Conservation (phyloP, 2,888 invertebrate genomes). For the Ophioninae sp. region DNA sequence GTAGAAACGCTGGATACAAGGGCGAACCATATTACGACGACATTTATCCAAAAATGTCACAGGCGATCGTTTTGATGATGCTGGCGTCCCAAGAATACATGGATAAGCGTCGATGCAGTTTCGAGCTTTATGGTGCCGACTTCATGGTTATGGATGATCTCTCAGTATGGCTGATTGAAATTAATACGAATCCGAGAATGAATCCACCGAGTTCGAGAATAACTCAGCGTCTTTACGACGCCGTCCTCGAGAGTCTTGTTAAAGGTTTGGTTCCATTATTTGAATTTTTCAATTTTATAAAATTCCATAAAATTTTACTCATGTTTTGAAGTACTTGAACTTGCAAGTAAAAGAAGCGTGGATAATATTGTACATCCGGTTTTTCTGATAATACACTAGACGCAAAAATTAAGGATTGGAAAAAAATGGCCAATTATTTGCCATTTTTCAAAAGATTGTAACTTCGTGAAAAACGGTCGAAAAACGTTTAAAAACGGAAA, state of each 20-base stretch:
- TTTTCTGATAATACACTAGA: too few species aligned
- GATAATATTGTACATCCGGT: too few species aligned
- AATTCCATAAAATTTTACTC: too few species aligned
- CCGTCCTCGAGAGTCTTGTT: slow-evolving; percentile 91
- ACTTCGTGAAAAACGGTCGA: too few species aligned
- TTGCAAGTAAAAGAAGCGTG: too few species aligned
- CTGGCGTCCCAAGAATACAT: slow-evolving; percentile 90
- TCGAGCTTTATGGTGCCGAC: slow-evolving; percentile 95
- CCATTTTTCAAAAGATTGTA: too few species aligned
- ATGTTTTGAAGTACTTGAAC: too few species aligned
- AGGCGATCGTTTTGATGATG: slow-evolving; percentile 90
- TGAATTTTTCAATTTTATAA: background rate
- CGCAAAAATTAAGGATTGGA: too few species aligned
- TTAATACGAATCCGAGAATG: slow-evolving; percentile 94
- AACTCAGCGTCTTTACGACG: slow-evolving; percentile 91
- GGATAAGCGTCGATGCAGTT: slow-evolving; percentile 87
- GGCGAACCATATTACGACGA: slow-evolving; percentile 83
- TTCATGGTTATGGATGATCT: slow-evolving; percentile 94
- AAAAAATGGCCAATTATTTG: too few species aligned
- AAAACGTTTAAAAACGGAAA: too few species aligned
- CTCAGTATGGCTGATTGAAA: slow-evolving; percentile 95
- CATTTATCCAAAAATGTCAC: slow-evolving; percentile 93
- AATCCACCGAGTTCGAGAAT: slow-evolving; percentile 89
- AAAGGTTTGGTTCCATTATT: slow-evolving; percentile 85
- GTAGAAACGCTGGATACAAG: slow-evolving; percentile 85